phyloP scores from a whole-genome alignment of 2,888 invertebrate genomes.

The Timema podura region DNA sequence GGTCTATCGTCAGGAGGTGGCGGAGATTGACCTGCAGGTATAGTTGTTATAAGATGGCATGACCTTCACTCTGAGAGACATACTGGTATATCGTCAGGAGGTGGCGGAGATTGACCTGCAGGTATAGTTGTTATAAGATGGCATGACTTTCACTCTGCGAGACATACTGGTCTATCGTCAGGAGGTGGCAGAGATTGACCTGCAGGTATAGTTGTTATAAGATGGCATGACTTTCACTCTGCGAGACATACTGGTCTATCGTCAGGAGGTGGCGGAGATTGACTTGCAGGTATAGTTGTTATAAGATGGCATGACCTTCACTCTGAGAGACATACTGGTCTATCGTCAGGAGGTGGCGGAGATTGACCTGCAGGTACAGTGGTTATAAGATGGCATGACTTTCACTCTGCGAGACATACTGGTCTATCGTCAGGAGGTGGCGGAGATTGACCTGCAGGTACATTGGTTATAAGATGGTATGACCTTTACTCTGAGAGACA shows the following conservation, averaged over 20 bases:
- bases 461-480: too few species aligned
- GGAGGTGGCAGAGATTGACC: conserved; percentile 78
- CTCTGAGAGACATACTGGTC: conserved; percentile 68
- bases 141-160: conserved; percentile 71
- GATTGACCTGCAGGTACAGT: conserved; percentile 80
- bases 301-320: conserved; percentile 76
- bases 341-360: conserved; percentile 77
- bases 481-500: conserved; percentile 68
- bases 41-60: too few species aligned
- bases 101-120: conserved; percentile 81
- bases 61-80: conserved; percentile 68
- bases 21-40: conserved; percentile 83
- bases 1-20: conserved; percentile 71
- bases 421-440: conserved; percentile 71
- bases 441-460: conserved; percentile 82
- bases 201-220: too few species aligned
- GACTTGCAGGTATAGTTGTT: conserved; percentile 88
- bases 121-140: too few species aligned
- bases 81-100: conserved; percentile 71
- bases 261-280: conserved; percentile 76
- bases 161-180: conserved; percentile 71
- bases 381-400: too few species aligned
- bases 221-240: conserved; percentile 75
- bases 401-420: conserved; percentile 71
- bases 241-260: conserved; percentile 69